phyloP scores from a whole-genome alignment of 2,113 vertebrate genomes.

The Oncorhynchus mykiss region DNA sequence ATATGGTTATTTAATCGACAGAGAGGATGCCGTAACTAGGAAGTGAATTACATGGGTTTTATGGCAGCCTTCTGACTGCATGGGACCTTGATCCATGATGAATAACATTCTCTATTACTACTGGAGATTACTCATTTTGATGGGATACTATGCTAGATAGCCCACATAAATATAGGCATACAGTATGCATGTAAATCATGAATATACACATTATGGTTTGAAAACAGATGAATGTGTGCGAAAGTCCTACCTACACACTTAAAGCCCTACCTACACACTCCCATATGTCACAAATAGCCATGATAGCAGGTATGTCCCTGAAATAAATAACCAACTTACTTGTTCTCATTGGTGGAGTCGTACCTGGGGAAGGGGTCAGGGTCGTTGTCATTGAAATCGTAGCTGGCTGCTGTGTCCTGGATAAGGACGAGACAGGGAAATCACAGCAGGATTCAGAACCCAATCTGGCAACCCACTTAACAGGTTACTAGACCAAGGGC shows the following conservation, averaged over 20 bases:
- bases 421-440: constrained; percentile 17
- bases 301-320: neutral
- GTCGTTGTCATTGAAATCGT: constrained; percentile 97
- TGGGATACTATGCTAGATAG: neutral
- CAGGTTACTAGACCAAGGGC: neutral
- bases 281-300: no score
- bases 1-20: neutral
- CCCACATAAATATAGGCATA: no score
- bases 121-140: neutral
- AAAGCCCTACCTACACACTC: no score
- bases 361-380: constrained; percentile 96
- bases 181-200: neutral
- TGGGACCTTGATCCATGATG: neutral
- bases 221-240: no score
- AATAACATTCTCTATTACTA: neutral
- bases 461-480: no score
- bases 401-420: constrained; percentile 93
- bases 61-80: neutral
- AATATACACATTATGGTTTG: no score
- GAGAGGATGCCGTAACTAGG: neutral
- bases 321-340: constrained; percentile 67
- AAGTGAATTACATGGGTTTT: constrained; percentile 7
- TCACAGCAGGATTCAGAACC: neutral
- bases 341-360: constrained; percentile 97
- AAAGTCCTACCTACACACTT: no score